Evolutionary conservation across 1,140 invertebrate genomes (phyloP).

Genomic region (Oedothorax gibbosus): DNA sequence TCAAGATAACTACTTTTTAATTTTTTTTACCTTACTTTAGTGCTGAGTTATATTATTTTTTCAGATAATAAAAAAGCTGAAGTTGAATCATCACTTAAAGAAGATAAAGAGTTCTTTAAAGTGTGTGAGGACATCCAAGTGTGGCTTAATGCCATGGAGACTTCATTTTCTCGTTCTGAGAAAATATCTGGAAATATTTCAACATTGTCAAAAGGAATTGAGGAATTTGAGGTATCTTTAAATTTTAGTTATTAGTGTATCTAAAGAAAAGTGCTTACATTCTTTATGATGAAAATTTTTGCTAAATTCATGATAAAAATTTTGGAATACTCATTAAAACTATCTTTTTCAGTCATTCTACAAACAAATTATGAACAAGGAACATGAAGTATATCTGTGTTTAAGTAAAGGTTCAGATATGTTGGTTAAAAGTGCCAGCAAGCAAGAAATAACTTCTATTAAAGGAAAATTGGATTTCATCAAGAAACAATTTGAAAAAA

Average conservation of each 20-base stretch:
- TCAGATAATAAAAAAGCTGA: slow-evolving; percentile 87
- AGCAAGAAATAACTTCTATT: slow-evolving; percentile 71
- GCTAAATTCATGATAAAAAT: background rate
- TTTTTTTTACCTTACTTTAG: background rate
- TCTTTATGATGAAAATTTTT: background rate
- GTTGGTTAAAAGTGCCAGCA: slow-evolving; percentile 72
- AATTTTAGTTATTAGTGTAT: too few relatives aligned
- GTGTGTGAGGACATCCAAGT: slow-evolving; percentile 86
- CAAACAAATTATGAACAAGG: slow-evolving; percentile 86
- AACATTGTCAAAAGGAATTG: slow-evolving; percentile 85
- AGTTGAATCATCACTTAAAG: slow-evolving; percentile 83
- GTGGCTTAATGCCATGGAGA: slow-evolving; percentile 83
- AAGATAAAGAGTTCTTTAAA: slow-evolving; percentile 83
- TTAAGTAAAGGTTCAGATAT: slow-evolving; percentile 89
- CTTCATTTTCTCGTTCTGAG: slow-evolving; percentile 78
- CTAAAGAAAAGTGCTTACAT: background rate
- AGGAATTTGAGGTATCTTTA: slow-evolving; percentile 79
- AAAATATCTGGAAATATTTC: slow-evolving; percentile 87
- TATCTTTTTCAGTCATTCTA: slow-evolving; percentile 78
- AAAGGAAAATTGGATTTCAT: slow-evolving; percentile 84
- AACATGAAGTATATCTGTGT: slow-evolving; percentile 94
- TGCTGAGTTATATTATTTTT: background rate
- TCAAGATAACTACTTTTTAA: background rate
- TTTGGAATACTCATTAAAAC: background rate
- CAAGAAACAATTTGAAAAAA: slow-evolving; percentile 88